A percentile compares a stretch with the other conserved stretches of the same genome.
Evolutionary conservation across 2,113 vertebrate species (phyloP).

Genomic region (Rostratula benghalensis): DNA sequence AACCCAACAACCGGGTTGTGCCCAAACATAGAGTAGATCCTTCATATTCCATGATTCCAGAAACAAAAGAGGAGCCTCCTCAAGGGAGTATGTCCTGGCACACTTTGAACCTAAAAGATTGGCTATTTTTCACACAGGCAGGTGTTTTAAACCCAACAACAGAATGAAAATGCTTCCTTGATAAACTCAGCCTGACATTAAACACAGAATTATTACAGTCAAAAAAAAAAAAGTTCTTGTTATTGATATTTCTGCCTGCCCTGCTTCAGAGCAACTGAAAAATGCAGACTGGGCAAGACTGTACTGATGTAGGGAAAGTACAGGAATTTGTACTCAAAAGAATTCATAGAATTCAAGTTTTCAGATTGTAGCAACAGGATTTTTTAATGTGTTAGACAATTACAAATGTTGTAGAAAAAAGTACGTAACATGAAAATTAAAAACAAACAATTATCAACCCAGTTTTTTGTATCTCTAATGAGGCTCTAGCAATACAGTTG

Average conservation of each 20-base stretch:
- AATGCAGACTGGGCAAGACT: neutral
- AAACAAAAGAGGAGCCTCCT: neutral
- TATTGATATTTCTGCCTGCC: neutral
- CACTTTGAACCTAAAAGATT: neutral
- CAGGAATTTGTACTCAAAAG: neutral
- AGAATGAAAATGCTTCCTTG: neutral
- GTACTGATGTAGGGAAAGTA: neutral
- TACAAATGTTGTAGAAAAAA: neutral
- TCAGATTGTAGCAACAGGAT: neutral
- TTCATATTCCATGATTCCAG: neutral
- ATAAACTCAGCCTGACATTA: neutral
- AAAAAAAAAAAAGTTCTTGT: neutral
- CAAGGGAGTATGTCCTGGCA: neutral
- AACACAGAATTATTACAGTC: neutral
- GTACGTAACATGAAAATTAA: neutral
- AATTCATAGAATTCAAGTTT: neutral
- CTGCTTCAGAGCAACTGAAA: neutral
- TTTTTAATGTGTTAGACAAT: neutral
- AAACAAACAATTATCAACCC: constrained; percentile 1
- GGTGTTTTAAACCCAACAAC: neutral
- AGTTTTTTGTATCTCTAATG: neutral
- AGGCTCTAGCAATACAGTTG: constrained; percentile 20
- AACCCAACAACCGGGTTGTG: rapidly evolving
- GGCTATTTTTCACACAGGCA: neutral
- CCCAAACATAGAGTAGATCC: neutral